Evolutionary conservation across 2,888 invertebrate genomes (phyloP), one percentile per base, ranked within the genome.

Genomic region (Encarsia formosa): DNA sequence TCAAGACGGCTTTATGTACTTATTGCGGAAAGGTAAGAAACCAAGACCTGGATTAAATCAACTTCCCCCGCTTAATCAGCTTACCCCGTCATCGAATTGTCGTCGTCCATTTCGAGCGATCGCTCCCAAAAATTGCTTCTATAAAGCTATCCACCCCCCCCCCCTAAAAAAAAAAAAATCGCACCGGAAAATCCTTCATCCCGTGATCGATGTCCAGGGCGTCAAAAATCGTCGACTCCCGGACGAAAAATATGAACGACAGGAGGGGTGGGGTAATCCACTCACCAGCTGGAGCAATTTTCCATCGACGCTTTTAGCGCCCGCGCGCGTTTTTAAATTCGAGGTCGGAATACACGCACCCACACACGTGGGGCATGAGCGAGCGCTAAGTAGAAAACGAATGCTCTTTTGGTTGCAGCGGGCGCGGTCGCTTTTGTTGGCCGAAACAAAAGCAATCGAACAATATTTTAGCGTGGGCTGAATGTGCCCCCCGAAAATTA

Each of bases 211-310:
- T 43, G 49, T 15, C 19, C 9, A 26, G 20, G 16, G 18, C 29
- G 20, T 11, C 16, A n/a, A n/a, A n/a, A n/a, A n/a, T n/a, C n/a
- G n/a, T n/a, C 41, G 41, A 35, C 13, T 19, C 11, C 18, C 19
- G n/a, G 9, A n/a, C 15, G 20, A 20, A 42, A 31, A 42, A 31
- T 11, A 29, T 18, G 18, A 20, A 26, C n/a, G n/a, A n/a, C n/a
- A n/a, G n/a, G n/a, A n/a, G n/a, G n/a, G 6, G 26, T 6, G 39
- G 39, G 40, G 51, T 51, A 55, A 55, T 55, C 51, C 55, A 55
- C 55, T 55, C 55, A 55, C 26, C n/a, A n/a, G n/a, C n/a, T n/a
- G n/a, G n/a, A n/a, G n/a, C 55, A 55, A 55, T 55, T 55, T 55
- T 23, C 51, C 44, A 55, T 51, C 55, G 48, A 51, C 46, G 55